Evolutionary conservation across 2,888 invertebrate genomes (phyloP).

Genomic region (Bursaphelenchus okinawaensis): DNA sequence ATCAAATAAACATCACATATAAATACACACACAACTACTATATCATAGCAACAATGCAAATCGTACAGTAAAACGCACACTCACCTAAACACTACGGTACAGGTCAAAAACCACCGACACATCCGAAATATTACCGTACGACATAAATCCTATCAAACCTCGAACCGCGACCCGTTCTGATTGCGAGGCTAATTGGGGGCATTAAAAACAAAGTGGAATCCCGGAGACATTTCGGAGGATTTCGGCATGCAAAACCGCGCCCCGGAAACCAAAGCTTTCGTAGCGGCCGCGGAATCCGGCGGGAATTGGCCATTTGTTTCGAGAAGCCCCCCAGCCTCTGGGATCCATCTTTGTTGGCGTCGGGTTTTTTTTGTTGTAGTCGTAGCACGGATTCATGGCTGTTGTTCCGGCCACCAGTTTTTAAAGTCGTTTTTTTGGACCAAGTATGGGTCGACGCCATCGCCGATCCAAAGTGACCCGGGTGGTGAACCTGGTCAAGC

Average conservation of each 20-base stretch:
- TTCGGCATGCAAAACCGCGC: background rate
- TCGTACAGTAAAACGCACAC: too few species aligned
- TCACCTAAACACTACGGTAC: too few species aligned
- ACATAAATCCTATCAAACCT: too few species aligned
- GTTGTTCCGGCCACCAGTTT: background rate
- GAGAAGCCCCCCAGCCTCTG: background rate
- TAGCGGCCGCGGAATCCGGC: background rate
- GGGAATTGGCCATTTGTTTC: background rate
- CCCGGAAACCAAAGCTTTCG: background rate
- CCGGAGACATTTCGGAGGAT: background rate
- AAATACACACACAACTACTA: too few species aligned
- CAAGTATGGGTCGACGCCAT: slow-evolving; percentile 41
- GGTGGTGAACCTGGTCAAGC: slow-evolving; percentile 56
- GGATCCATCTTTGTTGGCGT: background rate
- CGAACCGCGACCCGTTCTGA: too few species aligned
- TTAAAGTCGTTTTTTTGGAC: background rate
- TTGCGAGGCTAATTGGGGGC: background rate
- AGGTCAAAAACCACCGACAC: too few species aligned
- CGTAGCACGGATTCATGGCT: background rate
- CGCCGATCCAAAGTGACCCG: slow-evolving; percentile 54
- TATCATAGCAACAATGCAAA: too few species aligned
- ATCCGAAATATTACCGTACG: too few species aligned
- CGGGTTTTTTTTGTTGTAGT: background rate
- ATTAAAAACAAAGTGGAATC: background rate
- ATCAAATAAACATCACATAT: too few species aligned